phyloP scores from a whole-genome alignment of 2,888 invertebrate species.

The Plemyria rubiginata region DNA sequence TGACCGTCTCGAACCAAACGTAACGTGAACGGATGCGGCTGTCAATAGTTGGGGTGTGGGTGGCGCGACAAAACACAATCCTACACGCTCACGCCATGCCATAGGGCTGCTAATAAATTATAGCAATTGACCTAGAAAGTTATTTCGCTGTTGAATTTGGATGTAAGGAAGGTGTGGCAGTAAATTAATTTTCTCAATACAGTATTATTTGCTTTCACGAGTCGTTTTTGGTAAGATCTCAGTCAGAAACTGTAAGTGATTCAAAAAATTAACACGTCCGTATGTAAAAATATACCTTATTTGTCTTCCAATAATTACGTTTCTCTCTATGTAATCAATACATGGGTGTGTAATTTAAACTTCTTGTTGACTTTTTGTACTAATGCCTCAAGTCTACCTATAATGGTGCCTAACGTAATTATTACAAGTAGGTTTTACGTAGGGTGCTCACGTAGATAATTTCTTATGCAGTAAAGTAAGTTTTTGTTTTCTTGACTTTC shows the following conservation, averaged over 20 bases:
- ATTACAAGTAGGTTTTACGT: too few relatives aligned
- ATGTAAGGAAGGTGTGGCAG: conserved; percentile 1
- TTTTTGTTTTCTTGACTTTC: too few relatives aligned
- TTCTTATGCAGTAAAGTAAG: too few relatives aligned
- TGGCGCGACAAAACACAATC: conserved; percentile 69
- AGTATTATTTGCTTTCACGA: conserved; percentile 13
- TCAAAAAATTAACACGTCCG: neutral
- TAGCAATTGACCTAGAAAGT: conserved; percentile 30
- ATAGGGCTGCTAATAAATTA: conserved; percentile 43
- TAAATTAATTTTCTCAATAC: conserved; percentile 6
- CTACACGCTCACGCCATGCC: conserved; percentile 60
- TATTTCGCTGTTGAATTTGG: conserved; percentile 17
- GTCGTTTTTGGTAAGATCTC: conserved; percentile 13
- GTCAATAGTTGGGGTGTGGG: conserved; percentile 66
- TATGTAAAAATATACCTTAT: neutral
- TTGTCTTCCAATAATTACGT: neutral
- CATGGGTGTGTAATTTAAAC: neutral
- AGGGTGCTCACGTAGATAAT: too few relatives aligned
- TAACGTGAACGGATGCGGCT: neutral
- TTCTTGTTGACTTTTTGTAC: too few relatives aligned
- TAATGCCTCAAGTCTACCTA: too few relatives aligned
- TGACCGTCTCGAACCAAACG: neutral
- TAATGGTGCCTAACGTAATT: too few relatives aligned
- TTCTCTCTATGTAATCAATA: neutral
- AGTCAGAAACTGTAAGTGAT: neutral